These are phyloP conservation scores for Plestiodon gilberti DNA, from an alignment of 2,113 vertebrate genomes.

Conservation along the genomic window DNA sequence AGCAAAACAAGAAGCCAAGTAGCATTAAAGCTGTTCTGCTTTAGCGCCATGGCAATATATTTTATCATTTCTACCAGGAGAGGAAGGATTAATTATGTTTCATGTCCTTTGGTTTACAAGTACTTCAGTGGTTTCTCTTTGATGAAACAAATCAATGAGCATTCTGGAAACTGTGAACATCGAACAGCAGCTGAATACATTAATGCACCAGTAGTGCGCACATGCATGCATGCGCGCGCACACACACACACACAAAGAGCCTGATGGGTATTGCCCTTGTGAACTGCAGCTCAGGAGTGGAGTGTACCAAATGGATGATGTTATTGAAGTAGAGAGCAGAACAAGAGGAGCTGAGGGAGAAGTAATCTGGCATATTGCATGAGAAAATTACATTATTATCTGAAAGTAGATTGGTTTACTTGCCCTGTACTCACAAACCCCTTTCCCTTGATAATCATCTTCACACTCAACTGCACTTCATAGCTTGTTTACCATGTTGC, in stretches of 20 bases:
- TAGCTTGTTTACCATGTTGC: conserved; percentile 70
- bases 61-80: conserved; percentile 26
- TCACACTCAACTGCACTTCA: conserved; percentile 74
- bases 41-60: conserved; percentile 14
- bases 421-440: conserved; percentile 54
- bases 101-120: conserved; percentile 4
- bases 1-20: conserved; percentile 9
- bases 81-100: conserved; percentile 37
- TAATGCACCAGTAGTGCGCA: not conserved
- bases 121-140: conserved; percentile 28
- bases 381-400: conserved; percentile 70
- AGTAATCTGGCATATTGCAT: conserved; percentile 61
- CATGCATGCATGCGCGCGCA: too few species aligned
- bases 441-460: conserved; percentile 70
- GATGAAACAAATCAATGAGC: conserved; percentile 29
- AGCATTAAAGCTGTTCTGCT: not conserved
- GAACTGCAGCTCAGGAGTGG: conserved; percentile 26
- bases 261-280: not conserved
- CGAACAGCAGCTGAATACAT: conserved; percentile 7
- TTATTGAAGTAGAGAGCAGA: conserved; percentile 29
- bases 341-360: conserved; percentile 57
- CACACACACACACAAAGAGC: not conserved
- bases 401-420: conserved; percentile 65
- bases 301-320: conserved; percentile 32
- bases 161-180: conserved; percentile 38